These are phyloP conservation scores for Drosophila novamexicana DNA, from an alignment of 1,140 invertebrate species.

Conservation along the genomic window DNA sequence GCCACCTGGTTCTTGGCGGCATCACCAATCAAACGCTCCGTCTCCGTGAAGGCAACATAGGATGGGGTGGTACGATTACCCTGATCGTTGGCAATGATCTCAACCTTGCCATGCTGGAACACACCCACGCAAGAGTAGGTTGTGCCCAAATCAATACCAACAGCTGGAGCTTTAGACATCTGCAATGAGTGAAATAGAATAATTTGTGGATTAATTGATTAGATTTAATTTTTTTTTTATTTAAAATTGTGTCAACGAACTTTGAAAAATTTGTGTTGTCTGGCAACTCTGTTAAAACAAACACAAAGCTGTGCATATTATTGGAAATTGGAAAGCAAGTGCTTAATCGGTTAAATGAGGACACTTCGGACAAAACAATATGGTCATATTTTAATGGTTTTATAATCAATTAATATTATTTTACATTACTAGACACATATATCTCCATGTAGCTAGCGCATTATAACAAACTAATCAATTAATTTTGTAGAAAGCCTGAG, in stretches of 20 bases:
- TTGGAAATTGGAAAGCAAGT: constrained; percentile 19
- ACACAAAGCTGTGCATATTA: background rate
- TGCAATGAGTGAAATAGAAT: constrained; percentile 59
- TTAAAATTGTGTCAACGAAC: constrained; percentile 11
- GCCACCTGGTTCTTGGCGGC: constrained; percentile 98
- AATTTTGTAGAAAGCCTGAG: constrained; percentile 19
- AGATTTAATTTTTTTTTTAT: constrained; percentile 8
- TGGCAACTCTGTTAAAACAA: constrained; percentile 4
- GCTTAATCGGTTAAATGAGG: background rate
- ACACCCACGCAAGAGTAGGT: constrained; percentile 96
- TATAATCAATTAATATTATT: constrained; percentile 4
- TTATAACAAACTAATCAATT: background rate
- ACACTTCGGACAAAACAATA: background rate
- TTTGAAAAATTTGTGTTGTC: background rate
- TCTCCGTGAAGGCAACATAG: constrained; percentile 99
- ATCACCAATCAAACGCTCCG: constrained; percentile 98
- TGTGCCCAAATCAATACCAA: constrained; percentile 95
- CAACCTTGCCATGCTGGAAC: constrained; percentile 97
- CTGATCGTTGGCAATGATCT: constrained; percentile 99
- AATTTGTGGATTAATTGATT: constrained; percentile 5
- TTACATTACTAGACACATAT: background rate
- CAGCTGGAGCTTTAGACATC: constrained; percentile 93
- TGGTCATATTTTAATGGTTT: background rate
- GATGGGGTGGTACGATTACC: constrained; percentile 98
- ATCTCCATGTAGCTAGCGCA: background rate